Base-by-base conservation (phyloP, 2,113 vertebrate species). In the Prunella fulvescens region DNA sequence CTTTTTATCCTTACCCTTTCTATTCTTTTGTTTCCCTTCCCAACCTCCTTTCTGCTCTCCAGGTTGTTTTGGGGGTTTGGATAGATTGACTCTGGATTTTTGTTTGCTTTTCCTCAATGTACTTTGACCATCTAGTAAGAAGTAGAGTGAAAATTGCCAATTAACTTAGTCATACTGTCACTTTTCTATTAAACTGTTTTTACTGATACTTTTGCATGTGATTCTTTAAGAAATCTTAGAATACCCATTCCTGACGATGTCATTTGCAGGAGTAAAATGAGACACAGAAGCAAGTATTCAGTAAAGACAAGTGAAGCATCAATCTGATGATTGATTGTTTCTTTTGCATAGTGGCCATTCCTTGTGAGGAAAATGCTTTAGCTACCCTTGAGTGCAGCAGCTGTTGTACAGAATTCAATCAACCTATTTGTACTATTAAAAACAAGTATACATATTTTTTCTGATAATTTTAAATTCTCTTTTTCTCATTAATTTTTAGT, bases 311-410 rank as follows among this genome's bases (percentile, higher is more conserved):
- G 11, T 29, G 19, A 72, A 86, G 14, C 18, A 69, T 31, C 20
- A 57, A 20, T 22, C 28, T 61, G 31, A n/a, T 10, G 10, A 14
- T 0, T 44, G 28, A 33, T 35, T 11, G 2, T 44, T 64, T 83
- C 35, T 71, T 89, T 87, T 42, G 11, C 40, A 11, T 28, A 13
- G 14, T 62, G 4, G 29, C 3, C 0, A 0, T 74, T 85, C 4
- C 42, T 58, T 58, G 5, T 19, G 51, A 76, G 26, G 15, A 66
- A 79, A 67, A 35, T 17, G 5, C 35, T 81, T 54, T 23, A 66
- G 14, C 33, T 69, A 47, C 60, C 15, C 8, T 5, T 61, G 7
- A 48, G 10, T 44, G 9, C 12, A 65, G 29, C 37, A 58, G 19
- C 26, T 78, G 19, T 8, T 79, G 11, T n/a, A 37, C 33, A 44